Evolutionary conservation across 2,113 vertebrate genomes (phyloP).

Genomic region (Colistium nudipinnis): DNA sequence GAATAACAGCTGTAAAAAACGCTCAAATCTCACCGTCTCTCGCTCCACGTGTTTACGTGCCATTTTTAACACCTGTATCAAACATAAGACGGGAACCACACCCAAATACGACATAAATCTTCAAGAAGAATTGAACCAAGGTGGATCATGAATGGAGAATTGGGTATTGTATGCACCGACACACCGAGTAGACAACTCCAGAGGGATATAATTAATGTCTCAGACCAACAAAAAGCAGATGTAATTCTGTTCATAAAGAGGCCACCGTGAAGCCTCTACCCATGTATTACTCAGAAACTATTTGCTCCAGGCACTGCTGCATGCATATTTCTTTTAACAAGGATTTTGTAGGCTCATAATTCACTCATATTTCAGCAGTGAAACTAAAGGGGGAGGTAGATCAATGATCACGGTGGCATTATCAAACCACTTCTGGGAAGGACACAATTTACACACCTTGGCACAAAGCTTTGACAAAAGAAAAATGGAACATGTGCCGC

Average conservation of each 20-base stretch:
- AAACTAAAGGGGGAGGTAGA: conserved; percentile 35
- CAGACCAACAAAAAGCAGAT: conserved; percentile 75
- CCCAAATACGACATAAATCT: neutral
- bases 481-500: conserved; percentile 16
- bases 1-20: no score
- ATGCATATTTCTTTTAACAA: conserved; percentile 66
- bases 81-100: conserved; percentile 14
- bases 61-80: neutral
- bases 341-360: conserved; percentile 38
- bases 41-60: neutral
- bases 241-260: conserved; percentile 73
- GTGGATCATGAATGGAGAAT: conserved; percentile 11
- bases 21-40: no score
- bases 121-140: neutral
- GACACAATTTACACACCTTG: neutral
- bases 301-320: conserved; percentile 66
- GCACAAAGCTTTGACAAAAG: neutral
- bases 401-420: neutral
- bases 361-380: conserved; percentile 28
- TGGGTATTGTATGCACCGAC: conserved; percentile 19
- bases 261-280: conserved; percentile 60
- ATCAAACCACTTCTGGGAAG: conserved; percentile 2
- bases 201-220: conserved; percentile 73
- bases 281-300: conserved; percentile 67
- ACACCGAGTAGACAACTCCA: conserved; percentile 42